Percentiles rank a stretch among this genome's conserved stretches.
Evolutionary conservation across 2,888 invertebrate species (phyloP).

Genomic region (Alloscopus bannaensis): DNA sequence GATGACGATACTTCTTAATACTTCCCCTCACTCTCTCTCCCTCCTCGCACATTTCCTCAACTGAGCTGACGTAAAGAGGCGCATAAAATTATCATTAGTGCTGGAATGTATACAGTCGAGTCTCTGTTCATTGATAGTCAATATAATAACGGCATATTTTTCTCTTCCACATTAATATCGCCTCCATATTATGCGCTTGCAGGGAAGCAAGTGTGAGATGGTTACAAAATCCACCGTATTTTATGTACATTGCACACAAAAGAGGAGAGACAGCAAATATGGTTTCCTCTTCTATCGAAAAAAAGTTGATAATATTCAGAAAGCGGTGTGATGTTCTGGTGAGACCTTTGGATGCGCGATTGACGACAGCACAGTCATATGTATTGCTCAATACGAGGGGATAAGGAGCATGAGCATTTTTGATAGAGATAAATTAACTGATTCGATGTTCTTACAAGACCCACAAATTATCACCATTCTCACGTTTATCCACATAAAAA

Average conservation of each 20-base stretch:
- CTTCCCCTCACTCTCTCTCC: background rate
- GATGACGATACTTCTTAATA: background rate
- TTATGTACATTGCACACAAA: conserved; percentile 22
- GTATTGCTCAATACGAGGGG: conserved; percentile 8
- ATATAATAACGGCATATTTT: conserved; percentile 16
- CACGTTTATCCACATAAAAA: conserved; percentile 16
- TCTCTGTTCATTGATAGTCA: conserved; percentile 16
- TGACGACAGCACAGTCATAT: background rate
- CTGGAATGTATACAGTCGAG: background rate
- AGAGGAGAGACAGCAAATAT: conserved; percentile 8
- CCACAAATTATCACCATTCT: conserved; percentile 19
- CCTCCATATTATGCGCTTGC: too few species aligned
- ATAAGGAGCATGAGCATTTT: background rate
- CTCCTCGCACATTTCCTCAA: background rate
- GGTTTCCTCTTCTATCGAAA: too few species aligned
- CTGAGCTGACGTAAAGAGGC: conserved; percentile 22
- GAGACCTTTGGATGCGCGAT: conserved; percentile 15
- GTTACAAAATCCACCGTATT: conserved; percentile 20
- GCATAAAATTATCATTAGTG: conserved; percentile 25
- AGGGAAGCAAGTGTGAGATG: background rate
- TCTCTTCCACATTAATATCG: conserved; percentile 15
- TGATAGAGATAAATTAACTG: background rate
- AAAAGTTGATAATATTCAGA: conserved; percentile 10
- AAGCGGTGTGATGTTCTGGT: too few species aligned
- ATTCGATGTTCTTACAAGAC: background rate